Base-by-base conservation (phyloP, 2,113 vertebrate genomes). In the Empidonax alnorum region DNA sequence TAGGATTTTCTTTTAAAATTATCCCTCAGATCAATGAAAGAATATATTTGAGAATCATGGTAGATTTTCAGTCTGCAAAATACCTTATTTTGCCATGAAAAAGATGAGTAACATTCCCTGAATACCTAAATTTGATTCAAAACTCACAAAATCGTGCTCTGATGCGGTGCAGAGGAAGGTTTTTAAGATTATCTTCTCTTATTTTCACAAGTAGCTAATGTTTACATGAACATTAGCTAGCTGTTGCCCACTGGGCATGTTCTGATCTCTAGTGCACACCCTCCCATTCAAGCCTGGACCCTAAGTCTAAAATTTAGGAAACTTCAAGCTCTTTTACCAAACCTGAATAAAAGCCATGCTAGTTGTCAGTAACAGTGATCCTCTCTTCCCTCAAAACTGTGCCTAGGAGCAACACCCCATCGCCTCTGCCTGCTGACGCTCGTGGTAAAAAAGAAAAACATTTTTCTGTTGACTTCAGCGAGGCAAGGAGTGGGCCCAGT, bases 401-500 rank as follows among this genome's bases (percentile, higher is more conserved):
- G 21, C 24, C 30, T 55, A 35, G 68, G 41, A 33, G 22, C 68
- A 66, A 30, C 8, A 30, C 17, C 37, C 44, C 61, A 44, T 41
- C 20, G 7, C 56, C n/a, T 20, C 58, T 87, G 76, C 41, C 53
- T 91, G 90, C 71, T 90, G 85, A 81, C 0, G 11, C 83, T 89
- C 0, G 0, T 8, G 1, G 56, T 59, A 44, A 81, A 72, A 81
- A 52, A 84, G 88, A 89, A 93, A 95, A 90, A 84, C 87, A 88
- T 61, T 93, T 88, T 81, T 95, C 83, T 96, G 90, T 93, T 96
- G 93, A 95, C 66, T 94, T 96, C 90, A 93, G 88, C 0, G 0
- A 92, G 66, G 90, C 76, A 80, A 96, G 86, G 65, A 96, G 94
- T 95, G 92, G 94, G 94, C 90, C 76, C 79, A 90, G 80, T 66